Percentiles rank a stretch among this genome's conserved stretches.
Evolutionary conservation across 2,888 invertebrate genomes (phyloP).

Genomic region (Hecatera dysodea): DNA sequence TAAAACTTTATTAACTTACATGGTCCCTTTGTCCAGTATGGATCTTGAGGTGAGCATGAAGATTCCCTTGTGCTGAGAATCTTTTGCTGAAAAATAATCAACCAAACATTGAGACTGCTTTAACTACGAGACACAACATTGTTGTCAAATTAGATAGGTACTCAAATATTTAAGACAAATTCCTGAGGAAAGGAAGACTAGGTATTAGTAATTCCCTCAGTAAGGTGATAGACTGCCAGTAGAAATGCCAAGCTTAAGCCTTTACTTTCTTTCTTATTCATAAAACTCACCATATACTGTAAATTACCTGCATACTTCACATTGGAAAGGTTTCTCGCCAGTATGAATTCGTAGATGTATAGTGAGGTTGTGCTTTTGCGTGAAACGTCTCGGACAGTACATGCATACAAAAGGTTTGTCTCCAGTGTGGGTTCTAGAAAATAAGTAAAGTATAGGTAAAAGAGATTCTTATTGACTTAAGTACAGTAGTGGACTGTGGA

Average conservation of each 20-base stretch:
- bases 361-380: slow-evolving; percentile 92
- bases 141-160: no score
- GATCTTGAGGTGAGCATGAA: slow-evolving; percentile 92
- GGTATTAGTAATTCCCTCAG: no score
- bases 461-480: no score
- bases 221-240: no score
- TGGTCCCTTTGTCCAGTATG: slow-evolving; percentile 92
- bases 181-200: no score
- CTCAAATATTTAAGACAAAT: no score
- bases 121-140: no score
- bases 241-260: no score
- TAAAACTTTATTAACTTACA: slow-evolving; percentile 73
- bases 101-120: neutral
- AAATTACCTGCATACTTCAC: slow-evolving; percentile 90
- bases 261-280: neutral
- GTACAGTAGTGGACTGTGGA: no score
- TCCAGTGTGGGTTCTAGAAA: slow-evolving; percentile 90
- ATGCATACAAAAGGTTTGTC: slow-evolving; percentile 91
- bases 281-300: slow-evolving; percentile 10
- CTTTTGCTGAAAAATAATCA: slow-evolving; percentile 83
- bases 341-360: slow-evolving; percentile 91
- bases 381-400: slow-evolving; percentile 90
- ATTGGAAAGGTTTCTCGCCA: slow-evolving; percentile 91
- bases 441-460: neutral
- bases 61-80: slow-evolving; percentile 91